Conservation (phyloP, 2,888 invertebrate species). For the Pheosia gnoma region DNA sequence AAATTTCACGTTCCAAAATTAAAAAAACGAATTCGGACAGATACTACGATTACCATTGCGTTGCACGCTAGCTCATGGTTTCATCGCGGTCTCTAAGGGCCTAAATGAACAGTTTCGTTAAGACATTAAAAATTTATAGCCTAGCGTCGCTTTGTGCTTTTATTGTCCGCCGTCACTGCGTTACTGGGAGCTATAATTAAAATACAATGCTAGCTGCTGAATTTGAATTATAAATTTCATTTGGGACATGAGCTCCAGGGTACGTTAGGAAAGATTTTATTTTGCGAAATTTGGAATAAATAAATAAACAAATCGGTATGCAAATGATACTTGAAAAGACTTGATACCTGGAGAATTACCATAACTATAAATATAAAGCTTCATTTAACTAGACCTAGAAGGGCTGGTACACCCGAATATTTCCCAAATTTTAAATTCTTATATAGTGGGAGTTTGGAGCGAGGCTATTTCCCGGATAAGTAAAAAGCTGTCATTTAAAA, state of each 20-base stretch:
- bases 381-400: too few relatives aligned
- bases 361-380: too few relatives aligned
- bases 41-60: slow-evolving; percentile 23
- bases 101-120: slow-evolving; percentile 67
- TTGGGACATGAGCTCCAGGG: slow-evolving; percentile 8
- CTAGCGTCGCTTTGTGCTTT: slow-evolving; percentile 65
- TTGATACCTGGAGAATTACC: too few relatives aligned
- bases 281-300: too few relatives aligned
- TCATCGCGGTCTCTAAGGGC: slow-evolving; percentile 50
- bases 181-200: slow-evolving; percentile 45
- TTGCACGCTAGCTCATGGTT: slow-evolving; percentile 12
- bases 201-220: slow-evolving; percentile 32
- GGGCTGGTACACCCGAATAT: too few relatives aligned
- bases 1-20: slow-evolving; percentile 4
- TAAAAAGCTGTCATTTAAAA: too few relatives aligned
- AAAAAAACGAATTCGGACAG: slow-evolving; percentile 18
- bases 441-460: too few relatives aligned
- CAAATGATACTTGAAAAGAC: too few relatives aligned
- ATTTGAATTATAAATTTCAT: slow-evolving; percentile 37
- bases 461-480: too few relatives aligned
- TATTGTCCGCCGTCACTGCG: slow-evolving; percentile 55
- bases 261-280: too few relatives aligned
- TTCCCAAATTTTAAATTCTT: too few relatives aligned
- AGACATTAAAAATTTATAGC: slow-evolving; percentile 76
- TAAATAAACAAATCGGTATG: too few relatives aligned